Base-by-base conservation (phyloP, 2,888 invertebrate genomes). In the Scaptomyza tumidula region DNA sequence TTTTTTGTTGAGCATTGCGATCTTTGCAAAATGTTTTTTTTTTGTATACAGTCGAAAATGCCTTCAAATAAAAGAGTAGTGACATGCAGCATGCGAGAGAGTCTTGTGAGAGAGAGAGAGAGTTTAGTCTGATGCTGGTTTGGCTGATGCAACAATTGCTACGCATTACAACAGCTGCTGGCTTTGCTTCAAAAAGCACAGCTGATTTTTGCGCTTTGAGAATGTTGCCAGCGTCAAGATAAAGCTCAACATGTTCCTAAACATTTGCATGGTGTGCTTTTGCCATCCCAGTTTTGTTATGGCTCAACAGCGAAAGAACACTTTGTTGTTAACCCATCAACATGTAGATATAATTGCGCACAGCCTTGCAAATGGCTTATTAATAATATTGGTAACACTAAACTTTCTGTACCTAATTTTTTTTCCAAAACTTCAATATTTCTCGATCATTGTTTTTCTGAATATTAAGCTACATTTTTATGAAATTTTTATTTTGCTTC, bases 71-170 rank as follows among this genome's bases (percentile, higher is more conserved):
- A 35, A 4, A 31, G 19, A 62, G 65, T 59, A 78, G 70, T 3
- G 16, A 27, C 49, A 9, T 57, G 48, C 62, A 66, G 69, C 61
- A 68, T 70, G 56, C 53, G 65, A 57, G 56, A 68, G 70, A 68
- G 58, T 41, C 33, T 16, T 16, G 35, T 19, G 31, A 33, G 35
- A 44, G 29, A 39, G 14, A 39, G 39, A 39, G 35, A 60, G 29
- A 46, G 14, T 45, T 37, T n/a, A 10, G 3, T 27, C 24, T 39
- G 9, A 55, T 33, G 9, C 66, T 64, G 58, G 54, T 65, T 78
- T 80, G 83, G 78, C 76, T 89, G 88, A 88, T 84, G 88, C 83
- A 88, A 89, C 75, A 83, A 57, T 64, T 80, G 35, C 43, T 45
- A 48, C 53, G 33, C 24, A 72, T 87, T 89, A 57, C 89, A 88